These are phyloP conservation scores for Epizoanthus stellaris DNA, from an alignment of 92 coral and sea anemone genomes.

Conservation along the genomic window DNA sequence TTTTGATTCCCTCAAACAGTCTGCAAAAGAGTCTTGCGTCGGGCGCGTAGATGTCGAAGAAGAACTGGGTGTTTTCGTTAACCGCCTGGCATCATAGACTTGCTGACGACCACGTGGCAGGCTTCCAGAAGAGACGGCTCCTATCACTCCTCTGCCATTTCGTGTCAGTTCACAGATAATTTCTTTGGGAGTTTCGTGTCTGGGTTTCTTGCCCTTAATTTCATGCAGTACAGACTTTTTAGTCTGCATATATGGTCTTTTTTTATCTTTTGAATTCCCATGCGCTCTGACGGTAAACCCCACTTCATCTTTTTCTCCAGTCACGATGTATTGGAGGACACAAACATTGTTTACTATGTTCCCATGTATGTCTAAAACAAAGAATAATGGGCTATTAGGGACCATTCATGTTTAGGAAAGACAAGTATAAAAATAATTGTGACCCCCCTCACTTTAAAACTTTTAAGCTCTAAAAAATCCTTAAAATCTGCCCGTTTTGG, in stretches of 20 bases:
- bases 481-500: no score
- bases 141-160: slow-evolving; percentile 34
- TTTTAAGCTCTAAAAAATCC: no score
- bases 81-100: slow-evolving; percentile 32
- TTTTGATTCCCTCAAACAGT: slow-evolving; percentile 39
- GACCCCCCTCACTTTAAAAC: no score
- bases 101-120: slow-evolving; percentile 29
- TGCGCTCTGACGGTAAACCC: slow-evolving; percentile 38
- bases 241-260: slow-evolving; percentile 18
- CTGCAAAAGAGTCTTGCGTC: slow-evolving; percentile 46
- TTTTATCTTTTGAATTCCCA: slow-evolving; percentile 37
- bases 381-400: neutral
- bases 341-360: slow-evolving; percentile 33
- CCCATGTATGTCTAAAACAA: slow-evolving; percentile 28
- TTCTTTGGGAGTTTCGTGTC: slow-evolving; percentile 26
- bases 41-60: slow-evolving; percentile 2
- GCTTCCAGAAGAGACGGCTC: slow-evolving; percentile 40
- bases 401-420: neutral
- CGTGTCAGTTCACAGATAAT: slow-evolving; percentile 11
- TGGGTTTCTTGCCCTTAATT: slow-evolving; percentile 16
- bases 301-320: slow-evolving; percentile 23
- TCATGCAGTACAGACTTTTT: slow-evolving; percentile 27
- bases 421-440: neutral
- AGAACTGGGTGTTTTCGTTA: slow-evolving; percentile 28
- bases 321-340: slow-evolving; percentile 39